Conservation (phyloP, 2,113 vertebrate genomes). For the Alligator mississippiensis region DNA sequence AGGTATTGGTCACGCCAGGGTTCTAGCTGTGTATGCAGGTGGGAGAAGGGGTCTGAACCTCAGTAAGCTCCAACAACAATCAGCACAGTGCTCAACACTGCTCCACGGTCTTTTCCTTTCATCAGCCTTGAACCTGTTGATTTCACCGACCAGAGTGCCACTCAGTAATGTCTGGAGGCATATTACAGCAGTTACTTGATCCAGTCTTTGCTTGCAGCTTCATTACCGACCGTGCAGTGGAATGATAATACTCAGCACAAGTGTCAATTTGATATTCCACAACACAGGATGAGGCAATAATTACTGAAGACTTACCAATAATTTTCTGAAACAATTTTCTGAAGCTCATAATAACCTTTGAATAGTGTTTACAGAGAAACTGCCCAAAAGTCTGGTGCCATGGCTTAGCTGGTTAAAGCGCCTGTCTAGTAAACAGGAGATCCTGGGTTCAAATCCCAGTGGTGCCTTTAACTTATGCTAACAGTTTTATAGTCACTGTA, state of each 20-base stretch:
- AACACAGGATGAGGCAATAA: no score
- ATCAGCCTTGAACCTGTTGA: neutral
- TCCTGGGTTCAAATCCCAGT: neutral
- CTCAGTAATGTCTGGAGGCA: neutral
- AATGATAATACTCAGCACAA: no score
- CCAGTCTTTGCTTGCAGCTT: neutral
- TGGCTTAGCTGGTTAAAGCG: neutral
- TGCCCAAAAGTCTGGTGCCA: neutral
- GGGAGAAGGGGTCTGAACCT: neutral
- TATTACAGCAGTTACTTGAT: neutral
- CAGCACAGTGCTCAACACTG: neutral
- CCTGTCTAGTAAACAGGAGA: neutral
- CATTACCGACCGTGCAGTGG: neutral
- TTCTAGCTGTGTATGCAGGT: neutral
- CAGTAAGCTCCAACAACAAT: neutral
- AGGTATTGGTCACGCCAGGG: no score
- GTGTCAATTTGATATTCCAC: no score
- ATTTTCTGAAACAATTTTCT: no score
- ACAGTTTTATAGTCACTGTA: rapidly evolving
- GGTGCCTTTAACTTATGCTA: neutral
- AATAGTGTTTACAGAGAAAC: neutral
- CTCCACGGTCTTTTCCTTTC: neutral
- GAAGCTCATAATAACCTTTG: neutral
- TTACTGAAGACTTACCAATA: no score
- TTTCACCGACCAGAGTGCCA: neutral